Conservation (phyloP, 1,140 invertebrate genomes). For the Paraescarpia echinospica region DNA sequence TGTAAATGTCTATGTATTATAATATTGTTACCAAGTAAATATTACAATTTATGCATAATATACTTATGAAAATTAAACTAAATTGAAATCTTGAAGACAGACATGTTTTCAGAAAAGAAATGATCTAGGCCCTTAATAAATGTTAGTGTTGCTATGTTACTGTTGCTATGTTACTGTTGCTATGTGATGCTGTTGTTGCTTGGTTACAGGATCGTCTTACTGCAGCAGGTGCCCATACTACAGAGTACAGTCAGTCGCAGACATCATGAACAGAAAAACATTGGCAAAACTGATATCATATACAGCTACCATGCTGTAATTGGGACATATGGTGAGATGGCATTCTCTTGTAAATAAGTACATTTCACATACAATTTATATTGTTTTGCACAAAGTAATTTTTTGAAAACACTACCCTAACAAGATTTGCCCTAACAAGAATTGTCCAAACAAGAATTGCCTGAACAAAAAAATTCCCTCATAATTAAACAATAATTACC, state of each 20-base stretch:
- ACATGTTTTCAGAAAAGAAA: too few species aligned
- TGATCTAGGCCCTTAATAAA: too few species aligned
- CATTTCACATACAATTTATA: neutral
- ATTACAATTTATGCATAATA: too few species aligned
- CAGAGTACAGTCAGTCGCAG: neutral
- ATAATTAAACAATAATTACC: too few species aligned
- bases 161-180: neutral
- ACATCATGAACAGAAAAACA: neutral
- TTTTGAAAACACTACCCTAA: neutral
- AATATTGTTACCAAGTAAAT: too few species aligned
- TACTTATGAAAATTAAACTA: too few species aligned
- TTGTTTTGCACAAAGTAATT: too few species aligned
- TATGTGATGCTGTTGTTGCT: neutral
- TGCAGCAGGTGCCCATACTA: conserved; percentile 6
- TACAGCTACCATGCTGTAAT: conserved; percentile 1
- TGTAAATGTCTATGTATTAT: too few species aligned
- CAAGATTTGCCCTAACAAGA: neutral
- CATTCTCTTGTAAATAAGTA: neutral
- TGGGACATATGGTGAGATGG: neutral
- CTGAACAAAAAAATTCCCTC: neutral
- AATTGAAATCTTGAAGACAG: too few species aligned
- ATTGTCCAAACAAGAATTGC: neutral
- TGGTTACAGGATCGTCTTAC: neutral
- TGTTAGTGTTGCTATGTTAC: neutral
- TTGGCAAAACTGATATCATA: neutral